Evolutionary conservation across 2,888 invertebrate species (phyloP).

Genomic region (Anthrax anthrax): DNA sequence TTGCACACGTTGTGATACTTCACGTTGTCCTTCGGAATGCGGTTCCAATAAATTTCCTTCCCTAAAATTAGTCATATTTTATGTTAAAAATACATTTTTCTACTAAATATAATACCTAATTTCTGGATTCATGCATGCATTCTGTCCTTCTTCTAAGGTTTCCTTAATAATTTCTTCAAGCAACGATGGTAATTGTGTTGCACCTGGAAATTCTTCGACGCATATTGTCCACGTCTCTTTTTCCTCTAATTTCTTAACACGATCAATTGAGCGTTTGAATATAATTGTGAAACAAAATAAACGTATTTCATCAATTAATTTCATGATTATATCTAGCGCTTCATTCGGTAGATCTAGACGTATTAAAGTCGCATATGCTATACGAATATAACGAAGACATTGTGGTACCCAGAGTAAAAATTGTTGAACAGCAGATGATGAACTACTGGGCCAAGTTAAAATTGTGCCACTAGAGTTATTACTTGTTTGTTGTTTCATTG

Average conservation of each 20-base stretch:
- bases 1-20: constrained; percentile 38
- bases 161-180: constrained; percentile 61
- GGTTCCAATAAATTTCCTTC: constrained; percentile 34
- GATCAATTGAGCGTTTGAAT: constrained; percentile 70
- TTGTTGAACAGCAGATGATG: constrained; percentile 39
- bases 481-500: constrained; percentile 23
- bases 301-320: constrained; percentile 73
- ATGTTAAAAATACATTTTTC: not conserved
- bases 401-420: constrained; percentile 58
- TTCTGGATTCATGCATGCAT: constrained; percentile 56
- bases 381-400: constrained; percentile 65
- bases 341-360: constrained; percentile 78
- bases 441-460: constrained; percentile 35
- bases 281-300: constrained; percentile 73
- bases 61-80: constrained; percentile 21
- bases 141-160: constrained; percentile 51
- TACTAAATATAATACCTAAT: constrained; percentile 35
- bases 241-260: constrained; percentile 52
- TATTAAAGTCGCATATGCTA: constrained; percentile 66
- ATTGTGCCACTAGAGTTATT: constrained; percentile 15
- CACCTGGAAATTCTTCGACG: constrained; percentile 71
- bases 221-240: constrained; percentile 80
- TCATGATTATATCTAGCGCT: constrained; percentile 70
- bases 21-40: constrained; percentile 31
- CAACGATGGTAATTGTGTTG: constrained; percentile 58